Evolutionary conservation across 2,797 vertebrate species (phyloP).

Genomic region (Sphenodon punctatus): DNA sequence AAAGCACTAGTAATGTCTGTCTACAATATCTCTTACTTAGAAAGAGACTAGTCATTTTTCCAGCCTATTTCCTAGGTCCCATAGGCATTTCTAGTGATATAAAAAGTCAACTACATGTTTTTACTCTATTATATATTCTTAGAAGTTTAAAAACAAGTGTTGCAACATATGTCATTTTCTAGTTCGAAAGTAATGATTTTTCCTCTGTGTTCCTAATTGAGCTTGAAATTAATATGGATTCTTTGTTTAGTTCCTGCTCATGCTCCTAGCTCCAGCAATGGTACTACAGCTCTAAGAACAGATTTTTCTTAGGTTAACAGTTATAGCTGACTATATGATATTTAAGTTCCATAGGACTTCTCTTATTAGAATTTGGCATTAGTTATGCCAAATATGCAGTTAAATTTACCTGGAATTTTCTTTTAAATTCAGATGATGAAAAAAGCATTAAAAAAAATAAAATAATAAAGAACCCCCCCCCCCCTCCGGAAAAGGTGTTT

Average conservation of each 20-base stretch:
- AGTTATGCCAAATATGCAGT: background rate
- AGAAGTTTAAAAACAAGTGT: background rate
- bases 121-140: background rate
- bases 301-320: constrained; percentile 25
- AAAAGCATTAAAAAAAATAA: background rate
- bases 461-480: no score
- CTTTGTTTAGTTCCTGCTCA: constrained; percentile 32
- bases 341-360: background rate
- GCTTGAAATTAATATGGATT: constrained; percentile 66
- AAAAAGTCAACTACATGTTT: background rate
- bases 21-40: background rate
- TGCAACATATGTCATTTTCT: constrained; percentile 24
- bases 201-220: constrained; percentile 42
- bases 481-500: no score
- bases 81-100: no score
- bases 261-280: constrained; percentile 17
- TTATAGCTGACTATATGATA: background rate
- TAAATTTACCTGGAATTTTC: background rate
- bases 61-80: no score
- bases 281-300: background rate
- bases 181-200: constrained; percentile 60
- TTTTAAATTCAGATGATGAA: fast-evolving
- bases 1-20: fast-evolving
- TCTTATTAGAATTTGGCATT: background rate
- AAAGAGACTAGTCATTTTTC: no score